Conservation (phyloP, 2,888 invertebrate species). For the Andrena dorsata region DNA sequence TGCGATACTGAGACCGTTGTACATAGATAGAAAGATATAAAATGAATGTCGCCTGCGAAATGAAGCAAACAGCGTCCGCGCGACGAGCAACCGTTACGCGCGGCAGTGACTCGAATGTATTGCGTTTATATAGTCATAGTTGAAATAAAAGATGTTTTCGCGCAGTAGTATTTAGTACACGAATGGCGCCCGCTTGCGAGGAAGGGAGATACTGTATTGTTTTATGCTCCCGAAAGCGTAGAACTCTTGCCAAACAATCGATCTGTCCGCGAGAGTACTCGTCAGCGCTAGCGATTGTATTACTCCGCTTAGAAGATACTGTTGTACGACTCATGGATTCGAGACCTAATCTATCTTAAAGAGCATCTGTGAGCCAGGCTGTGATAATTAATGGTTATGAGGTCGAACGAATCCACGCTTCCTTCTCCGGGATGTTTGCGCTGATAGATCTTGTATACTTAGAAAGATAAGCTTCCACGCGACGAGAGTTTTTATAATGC, state of each 20-base stretch:
- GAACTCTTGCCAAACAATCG: constrained; percentile 5
- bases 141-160: constrained; percentile 52
- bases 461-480: constrained; percentile 50
- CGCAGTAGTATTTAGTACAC: constrained; percentile 50
- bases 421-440: constrained; percentile 48
- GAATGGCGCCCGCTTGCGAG: constrained; percentile 37
- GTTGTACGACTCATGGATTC: constrained; percentile 23
- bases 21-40: constrained; percentile 51
- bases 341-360: constrained; percentile 34
- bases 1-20: constrained; percentile 42
- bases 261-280: constrained; percentile 16
- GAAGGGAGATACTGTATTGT: constrained; percentile 19
- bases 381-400: constrained; percentile 64
- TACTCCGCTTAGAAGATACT: constrained; percentile 19
- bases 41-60: constrained; percentile 54
- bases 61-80: constrained; percentile 16
- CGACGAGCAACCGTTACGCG: constrained; percentile 23
- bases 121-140: constrained; percentile 52
- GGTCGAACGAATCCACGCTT: constrained; percentile 47
- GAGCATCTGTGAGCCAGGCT: constrained; percentile 64
- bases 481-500: constrained; percentile 50
- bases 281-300: constrained; percentile 8
- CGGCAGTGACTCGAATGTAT: constrained; percentile 57
- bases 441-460: constrained; percentile 61
- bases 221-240: constrained; percentile 38